Percentiles rank a stretch among this genome's conserved stretches.
Evolutionary conservation across 2,113 vertebrate genomes (phyloP).

Genomic region (Serilophus lunatus): DNA sequence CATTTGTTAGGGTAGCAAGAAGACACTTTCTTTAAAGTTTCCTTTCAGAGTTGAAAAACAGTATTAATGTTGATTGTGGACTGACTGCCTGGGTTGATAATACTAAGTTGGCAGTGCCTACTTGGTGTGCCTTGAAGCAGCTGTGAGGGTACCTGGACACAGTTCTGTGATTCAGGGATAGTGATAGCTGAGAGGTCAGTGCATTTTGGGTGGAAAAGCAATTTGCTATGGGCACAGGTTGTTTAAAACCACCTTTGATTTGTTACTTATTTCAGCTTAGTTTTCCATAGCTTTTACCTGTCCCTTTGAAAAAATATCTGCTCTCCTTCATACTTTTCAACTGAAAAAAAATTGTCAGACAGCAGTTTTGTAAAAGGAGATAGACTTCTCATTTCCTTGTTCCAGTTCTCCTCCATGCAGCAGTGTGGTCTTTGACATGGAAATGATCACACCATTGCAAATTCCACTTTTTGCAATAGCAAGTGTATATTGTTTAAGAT

Average conservation of each 20-base stretch:
- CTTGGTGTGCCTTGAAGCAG: not conserved
- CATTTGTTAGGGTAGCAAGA: fast-evolving
- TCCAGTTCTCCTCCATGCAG: not conserved
- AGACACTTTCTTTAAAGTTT: not conserved
- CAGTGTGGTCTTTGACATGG: not conserved
- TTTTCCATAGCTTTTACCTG: not conserved
- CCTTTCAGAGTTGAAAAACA: not conserved
- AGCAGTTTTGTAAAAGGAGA: not conserved
- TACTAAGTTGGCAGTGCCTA: not conserved
- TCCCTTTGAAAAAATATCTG: not conserved
- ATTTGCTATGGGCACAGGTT: not conserved
- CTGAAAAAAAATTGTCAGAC: not conserved
- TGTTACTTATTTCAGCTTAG: not conserved
- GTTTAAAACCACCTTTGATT: not conserved
- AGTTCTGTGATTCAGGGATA: not conserved
- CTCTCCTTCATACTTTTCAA: not conserved
- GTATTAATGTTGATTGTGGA: fast-evolving
- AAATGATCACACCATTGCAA: not conserved
- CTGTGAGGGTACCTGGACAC: fast-evolving
- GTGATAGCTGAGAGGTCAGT: not conserved
- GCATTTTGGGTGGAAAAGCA: not conserved
- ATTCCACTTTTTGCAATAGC: not conserved
- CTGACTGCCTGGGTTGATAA: not conserved
- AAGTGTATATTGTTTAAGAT: not conserved
- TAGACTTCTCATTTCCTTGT: fast-evolving